Evolutionary conservation across 2,797 vertebrate species (phyloP).

Genomic region (Lindbergichthys nudifrons): DNA sequence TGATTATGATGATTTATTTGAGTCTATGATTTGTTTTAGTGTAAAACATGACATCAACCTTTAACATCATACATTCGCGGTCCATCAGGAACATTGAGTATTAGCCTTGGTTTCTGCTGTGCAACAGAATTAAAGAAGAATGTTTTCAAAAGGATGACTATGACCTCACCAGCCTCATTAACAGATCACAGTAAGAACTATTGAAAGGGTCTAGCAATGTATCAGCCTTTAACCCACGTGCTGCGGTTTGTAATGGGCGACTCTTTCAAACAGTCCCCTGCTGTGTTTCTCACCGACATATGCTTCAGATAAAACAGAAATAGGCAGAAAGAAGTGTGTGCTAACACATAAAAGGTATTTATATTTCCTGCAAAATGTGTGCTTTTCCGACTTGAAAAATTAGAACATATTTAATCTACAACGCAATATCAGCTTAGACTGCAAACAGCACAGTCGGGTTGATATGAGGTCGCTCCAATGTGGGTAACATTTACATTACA

Average conservation of each 20-base stretch:
- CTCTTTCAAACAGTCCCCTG: slow-evolving; percentile 13
- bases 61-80: not conserved
- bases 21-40: not conserved
- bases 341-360: slow-evolving; percentile 12
- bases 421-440: not conserved
- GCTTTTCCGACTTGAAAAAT: slow-evolving; percentile 1
- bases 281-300: slow-evolving; percentile 18
- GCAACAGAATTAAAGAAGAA: not conserved
- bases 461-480: not conserved
- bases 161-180: slow-evolving; percentile 4
- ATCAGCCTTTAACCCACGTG: slow-evolving; percentile 23
- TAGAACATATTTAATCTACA: not conserved
- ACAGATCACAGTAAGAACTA: slow-evolving; percentile 18
- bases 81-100: not conserved
- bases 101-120: not conserved
- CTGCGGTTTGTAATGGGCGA: slow-evolving; percentile 19
- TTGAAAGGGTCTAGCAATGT: slow-evolving; percentile 10
- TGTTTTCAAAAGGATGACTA: not conserved
- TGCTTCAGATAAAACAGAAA: slow-evolving; percentile 14
- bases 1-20: not conserved
- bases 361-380: not conserved
- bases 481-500: not conserved
- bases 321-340: not conserved
- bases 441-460: not conserved
- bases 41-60: not conserved